phyloP scores from a whole-genome alignment of 64 coral and sea anemone species.

The Trachythela sp. region DNA sequence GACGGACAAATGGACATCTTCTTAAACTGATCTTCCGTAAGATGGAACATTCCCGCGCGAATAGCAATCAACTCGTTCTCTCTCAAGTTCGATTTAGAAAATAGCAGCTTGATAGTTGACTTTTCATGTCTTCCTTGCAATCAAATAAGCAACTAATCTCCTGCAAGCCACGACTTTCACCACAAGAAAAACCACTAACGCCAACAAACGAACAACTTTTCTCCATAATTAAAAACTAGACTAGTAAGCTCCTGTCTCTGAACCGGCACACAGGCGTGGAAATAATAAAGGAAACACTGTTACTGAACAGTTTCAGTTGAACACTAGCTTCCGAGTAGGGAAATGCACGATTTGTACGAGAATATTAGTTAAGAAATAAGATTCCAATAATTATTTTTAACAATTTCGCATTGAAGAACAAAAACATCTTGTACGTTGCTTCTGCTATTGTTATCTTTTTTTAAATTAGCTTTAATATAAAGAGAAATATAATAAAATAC shows the following conservation, averaged over 20 bases:
- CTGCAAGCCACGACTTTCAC: background rate
- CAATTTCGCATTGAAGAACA: no score
- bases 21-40: background rate
- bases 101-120: background rate
- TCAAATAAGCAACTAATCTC: background rate
- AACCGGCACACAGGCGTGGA: no score
- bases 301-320: no score
- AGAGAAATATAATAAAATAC: no score
- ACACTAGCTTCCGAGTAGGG: no score
- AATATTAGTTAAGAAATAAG: no score
- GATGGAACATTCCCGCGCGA: background rate
- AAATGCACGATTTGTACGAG: no score
- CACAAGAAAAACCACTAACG: background rate
- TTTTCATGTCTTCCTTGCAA: background rate
- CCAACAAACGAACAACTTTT: slow-evolving; percentile 25
- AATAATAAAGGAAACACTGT: no score
- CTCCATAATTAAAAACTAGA: background rate
- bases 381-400: no score
- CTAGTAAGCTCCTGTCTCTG: background rate
- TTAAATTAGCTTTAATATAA: no score
- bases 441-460: no score
- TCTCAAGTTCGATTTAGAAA: background rate
- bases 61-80: background rate
- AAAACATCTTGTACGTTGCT: no score
- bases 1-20: background rate